phyloP scores from a whole-genome alignment of 2,888 invertebrate species.

The Lepas anatifera region DNA sequence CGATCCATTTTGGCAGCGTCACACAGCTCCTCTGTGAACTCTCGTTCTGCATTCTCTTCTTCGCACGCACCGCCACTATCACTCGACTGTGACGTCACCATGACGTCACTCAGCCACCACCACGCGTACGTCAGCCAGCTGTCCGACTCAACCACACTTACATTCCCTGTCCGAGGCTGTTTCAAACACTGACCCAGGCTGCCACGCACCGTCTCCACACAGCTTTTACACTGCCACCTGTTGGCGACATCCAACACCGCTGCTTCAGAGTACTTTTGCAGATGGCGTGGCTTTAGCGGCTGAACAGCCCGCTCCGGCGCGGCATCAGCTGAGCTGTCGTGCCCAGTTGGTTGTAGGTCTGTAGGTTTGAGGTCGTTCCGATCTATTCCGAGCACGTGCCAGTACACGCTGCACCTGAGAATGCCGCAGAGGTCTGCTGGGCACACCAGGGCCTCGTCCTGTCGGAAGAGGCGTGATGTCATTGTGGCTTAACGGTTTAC shows the following conservation, averaged over 20 bases:
- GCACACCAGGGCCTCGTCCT: slow-evolving; percentile 87
- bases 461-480: slow-evolving; percentile 16
- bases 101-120: not conserved
- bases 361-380: not conserved
- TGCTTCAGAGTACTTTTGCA: not conserved
- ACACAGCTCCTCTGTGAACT: not conserved
- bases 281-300: not conserved
- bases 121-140: not conserved
- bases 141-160: not conserved
- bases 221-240: not conserved
- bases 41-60: not conserved
- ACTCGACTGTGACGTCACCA: not conserved
- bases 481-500: no score
- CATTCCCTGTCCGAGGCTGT: not conserved
- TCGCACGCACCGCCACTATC: not conserved
- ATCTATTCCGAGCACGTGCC: not conserved
- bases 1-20: not conserved
- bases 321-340: not conserved
- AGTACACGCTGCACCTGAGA: slow-evolving; percentile 55
- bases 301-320: not conserved
- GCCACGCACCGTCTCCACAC: not conserved
- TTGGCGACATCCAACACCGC: not conserved
- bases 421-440: slow-evolving; percentile 91
- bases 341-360: not conserved
- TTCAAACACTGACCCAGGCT: not conserved